Conservation (phyloP, 2,888 invertebrate genomes). For the Augiades crinisus region DNA sequence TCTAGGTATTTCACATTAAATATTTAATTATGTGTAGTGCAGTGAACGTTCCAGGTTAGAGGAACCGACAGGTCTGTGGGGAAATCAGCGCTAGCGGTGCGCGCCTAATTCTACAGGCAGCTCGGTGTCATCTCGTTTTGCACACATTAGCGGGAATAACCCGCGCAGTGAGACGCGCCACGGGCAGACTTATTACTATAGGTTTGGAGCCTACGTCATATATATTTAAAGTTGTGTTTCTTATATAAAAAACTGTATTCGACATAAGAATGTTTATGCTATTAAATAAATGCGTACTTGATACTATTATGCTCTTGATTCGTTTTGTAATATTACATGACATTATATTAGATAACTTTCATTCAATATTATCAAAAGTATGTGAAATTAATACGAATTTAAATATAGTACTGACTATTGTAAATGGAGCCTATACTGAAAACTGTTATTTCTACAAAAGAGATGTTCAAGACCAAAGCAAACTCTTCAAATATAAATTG, state of each 20-base stretch:
- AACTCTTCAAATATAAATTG: slow-evolving; percentile 37
- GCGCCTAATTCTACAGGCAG: slow-evolving; percentile 44
- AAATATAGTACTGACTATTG: too few relatives aligned
- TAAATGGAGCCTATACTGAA: too few relatives aligned
- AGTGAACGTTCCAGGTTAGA: slow-evolving; percentile 45
- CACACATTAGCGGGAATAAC: slow-evolving; percentile 23
- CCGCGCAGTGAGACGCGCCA: slow-evolving; percentile 12
- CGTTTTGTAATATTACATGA: too few relatives aligned
- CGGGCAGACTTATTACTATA: slow-evolving; percentile 13
- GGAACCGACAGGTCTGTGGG: slow-evolving; percentile 56
- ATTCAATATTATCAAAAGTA: too few relatives aligned
- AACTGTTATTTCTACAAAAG: too few relatives aligned
- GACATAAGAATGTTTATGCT: too few relatives aligned
- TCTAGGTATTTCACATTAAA: slow-evolving; percentile 48
- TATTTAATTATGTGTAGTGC: slow-evolving; percentile 65
- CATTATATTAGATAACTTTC: too few relatives aligned
- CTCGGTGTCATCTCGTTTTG: slow-evolving; percentile 36
- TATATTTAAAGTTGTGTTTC: too few relatives aligned
- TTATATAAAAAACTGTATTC: too few relatives aligned
- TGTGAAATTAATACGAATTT: too few relatives aligned
- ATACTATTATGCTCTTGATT: too few relatives aligned
- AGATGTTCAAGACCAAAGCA: slow-evolving; percentile 28
- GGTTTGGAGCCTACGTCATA: neutral
- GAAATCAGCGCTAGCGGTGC: slow-evolving; percentile 61
- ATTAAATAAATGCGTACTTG: too few relatives aligned